A percentile compares a stretch with the other conserved stretches of the same genome.
Conservation (phyloP, 2,113 vertebrate species). For the Catharus minimus region DNA sequence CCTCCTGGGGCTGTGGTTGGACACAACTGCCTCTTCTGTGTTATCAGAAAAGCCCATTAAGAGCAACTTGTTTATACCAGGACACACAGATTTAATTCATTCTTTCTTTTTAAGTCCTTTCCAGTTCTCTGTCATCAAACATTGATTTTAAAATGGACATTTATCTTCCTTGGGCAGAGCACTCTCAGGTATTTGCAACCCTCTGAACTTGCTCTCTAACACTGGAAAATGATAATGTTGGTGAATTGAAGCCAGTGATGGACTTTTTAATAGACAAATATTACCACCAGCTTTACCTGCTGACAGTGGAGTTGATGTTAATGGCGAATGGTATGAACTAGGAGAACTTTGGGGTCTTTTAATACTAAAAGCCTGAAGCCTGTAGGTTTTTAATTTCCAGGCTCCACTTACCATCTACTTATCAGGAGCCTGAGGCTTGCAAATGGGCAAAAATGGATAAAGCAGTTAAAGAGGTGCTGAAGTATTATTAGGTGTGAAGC, state of each 20-base stretch:
- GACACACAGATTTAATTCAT: constrained; percentile 2
- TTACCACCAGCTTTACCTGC: constrained; percentile 16
- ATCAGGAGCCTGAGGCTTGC: background rate
- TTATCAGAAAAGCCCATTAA: constrained; percentile 25
- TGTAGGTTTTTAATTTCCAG: constrained; percentile 25
- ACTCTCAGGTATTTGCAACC: background rate
- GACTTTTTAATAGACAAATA: constrained; percentile 20
- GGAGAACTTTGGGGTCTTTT: background rate
- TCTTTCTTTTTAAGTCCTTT: constrained; percentile 25
- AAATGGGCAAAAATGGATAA: constrained; percentile 30
- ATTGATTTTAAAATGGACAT: background rate
- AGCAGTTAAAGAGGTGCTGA: constrained; percentile 22
- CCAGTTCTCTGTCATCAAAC: background rate
- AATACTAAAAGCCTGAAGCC: constrained; percentile 9
- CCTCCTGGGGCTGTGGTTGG: background rate
- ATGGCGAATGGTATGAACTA: background rate
- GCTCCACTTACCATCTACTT: constrained; percentile 23
- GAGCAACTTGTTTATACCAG: background rate
- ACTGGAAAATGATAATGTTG: background rate
- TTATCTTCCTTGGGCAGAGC: background rate
- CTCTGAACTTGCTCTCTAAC: background rate
- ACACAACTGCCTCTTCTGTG: background rate
- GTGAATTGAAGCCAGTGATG: background rate
- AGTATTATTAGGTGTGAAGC: background rate
- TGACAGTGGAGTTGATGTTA: constrained; percentile 1